Evolutionary conservation across 2,888 invertebrate genomes (phyloP).

Genomic region (Pachymerium ferrugineum): DNA sequence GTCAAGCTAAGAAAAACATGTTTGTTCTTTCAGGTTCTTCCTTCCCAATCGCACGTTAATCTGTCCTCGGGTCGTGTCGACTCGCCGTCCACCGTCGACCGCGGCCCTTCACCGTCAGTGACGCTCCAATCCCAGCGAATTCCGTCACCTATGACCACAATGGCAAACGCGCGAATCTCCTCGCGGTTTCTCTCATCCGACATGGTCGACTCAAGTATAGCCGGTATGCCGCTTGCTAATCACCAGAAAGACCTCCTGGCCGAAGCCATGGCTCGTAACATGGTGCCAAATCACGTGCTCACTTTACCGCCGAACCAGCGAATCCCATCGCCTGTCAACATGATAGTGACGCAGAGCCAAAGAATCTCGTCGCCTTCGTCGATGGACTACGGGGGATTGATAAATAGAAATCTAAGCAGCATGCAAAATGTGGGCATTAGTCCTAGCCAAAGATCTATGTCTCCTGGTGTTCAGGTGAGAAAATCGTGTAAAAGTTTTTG

Average conservation of each 20-base stretch:
- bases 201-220: conserved; percentile 29
- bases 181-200: conserved; percentile 25
- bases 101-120: conserved; percentile 25
- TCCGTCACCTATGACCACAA: conserved; percentile 29
- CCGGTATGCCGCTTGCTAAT: background rate
- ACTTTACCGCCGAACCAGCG: background rate
- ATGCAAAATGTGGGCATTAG: conserved; percentile 1
- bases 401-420: background rate
- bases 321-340: conserved; percentile 30
- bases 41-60: conserved; percentile 14
- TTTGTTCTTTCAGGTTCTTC: background rate
- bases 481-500: background rate
- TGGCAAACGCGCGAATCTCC: conserved; percentile 15
- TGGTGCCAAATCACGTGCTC: conserved; percentile 26
- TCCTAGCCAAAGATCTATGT: conserved; percentile 20
- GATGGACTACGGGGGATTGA: conserved; percentile 6
- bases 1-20: background rate
- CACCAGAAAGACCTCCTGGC: conserved; percentile 27
- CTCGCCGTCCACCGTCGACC: conserved; percentile 24
- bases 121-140: conserved; percentile 23
- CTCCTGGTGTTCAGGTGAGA: conserved; percentile 23
- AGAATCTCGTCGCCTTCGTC: conserved; percentile 24
- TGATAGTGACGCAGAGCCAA: conserved; percentile 31
- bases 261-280: conserved; percentile 24
- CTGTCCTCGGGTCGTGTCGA: background rate